Evolutionary conservation across 2,113 vertebrate genomes (phyloP).

Genomic region (Passer montanus): DNA sequence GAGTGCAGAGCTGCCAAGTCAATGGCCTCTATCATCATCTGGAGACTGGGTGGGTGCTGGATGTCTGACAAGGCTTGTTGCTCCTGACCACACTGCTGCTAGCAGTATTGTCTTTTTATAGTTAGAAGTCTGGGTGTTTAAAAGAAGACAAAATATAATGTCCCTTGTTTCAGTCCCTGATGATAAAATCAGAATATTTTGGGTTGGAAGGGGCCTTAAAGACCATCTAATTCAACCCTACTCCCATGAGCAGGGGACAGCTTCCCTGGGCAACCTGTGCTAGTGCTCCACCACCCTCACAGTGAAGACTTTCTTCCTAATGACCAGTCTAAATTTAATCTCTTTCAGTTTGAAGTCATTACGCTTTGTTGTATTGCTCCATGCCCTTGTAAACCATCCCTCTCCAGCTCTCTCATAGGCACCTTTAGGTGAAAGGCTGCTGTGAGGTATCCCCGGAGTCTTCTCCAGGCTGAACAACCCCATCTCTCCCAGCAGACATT

Average conservation of each 20-base stretch:
- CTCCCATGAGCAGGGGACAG: neutral
- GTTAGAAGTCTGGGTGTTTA: neutral
- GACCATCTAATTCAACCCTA: neutral
- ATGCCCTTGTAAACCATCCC: neutral
- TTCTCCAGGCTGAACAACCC: neutral
- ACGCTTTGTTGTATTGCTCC: fast-evolving
- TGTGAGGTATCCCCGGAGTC: neutral
- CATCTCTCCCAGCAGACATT: neutral
- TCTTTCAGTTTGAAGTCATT: neutral
- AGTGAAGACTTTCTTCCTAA: neutral
- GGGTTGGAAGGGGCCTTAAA: neutral
- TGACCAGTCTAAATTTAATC: neutral
- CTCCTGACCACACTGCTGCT: neutral
- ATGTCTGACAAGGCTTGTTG: neutral
- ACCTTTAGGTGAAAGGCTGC: neutral
- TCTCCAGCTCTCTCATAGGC: neutral
- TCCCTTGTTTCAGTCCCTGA: neutral
- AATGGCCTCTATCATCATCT: neutral
- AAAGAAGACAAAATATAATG: neutral
- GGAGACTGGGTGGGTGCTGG: neutral
- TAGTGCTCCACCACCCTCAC: neutral
- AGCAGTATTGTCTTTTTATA: neutral
- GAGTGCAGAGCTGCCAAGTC: neutral
- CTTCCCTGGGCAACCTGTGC: neutral
- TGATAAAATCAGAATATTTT: neutral